Conservation (phyloP, 2,888 invertebrate genomes). For the Nomada fucata region DNA sequence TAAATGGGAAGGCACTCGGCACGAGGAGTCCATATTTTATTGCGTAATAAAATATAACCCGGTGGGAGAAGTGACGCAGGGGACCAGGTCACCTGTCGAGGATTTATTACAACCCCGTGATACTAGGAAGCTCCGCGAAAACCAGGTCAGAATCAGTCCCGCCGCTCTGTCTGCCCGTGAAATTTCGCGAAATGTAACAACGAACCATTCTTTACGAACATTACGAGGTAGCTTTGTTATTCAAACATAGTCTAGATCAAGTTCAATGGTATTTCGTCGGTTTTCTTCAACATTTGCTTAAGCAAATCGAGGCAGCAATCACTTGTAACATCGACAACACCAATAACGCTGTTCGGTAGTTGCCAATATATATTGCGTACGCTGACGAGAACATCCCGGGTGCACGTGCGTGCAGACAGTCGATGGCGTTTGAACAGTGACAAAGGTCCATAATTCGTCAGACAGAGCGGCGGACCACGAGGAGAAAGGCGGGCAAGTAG, state of each 20-base stretch:
- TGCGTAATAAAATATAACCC: conserved; percentile 47
- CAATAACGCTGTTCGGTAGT: no score
- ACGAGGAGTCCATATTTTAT: conserved; percentile 47
- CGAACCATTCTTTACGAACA: background rate
- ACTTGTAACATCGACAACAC: no score
- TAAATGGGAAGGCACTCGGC: conserved; percentile 40
- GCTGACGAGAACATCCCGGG: background rate
- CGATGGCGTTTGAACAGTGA: conserved; percentile 60
- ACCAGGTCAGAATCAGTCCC: conserved; percentile 6
- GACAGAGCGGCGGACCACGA: conserved; percentile 30
- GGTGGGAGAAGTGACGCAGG: background rate
- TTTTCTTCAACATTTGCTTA: no score
- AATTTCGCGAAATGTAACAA: background rate
- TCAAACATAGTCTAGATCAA: no score
- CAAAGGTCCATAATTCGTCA: conserved; percentile 72
- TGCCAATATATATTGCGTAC: no score
- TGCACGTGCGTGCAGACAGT: background rate
- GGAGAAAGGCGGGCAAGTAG: conserved; percentile 62
- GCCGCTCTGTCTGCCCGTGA: background rate
- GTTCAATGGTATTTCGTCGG: no score
- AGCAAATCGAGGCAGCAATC: no score
- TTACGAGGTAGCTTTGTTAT: background rate
- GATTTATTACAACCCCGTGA: conserved; percentile 35
- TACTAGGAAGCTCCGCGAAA: conserved; percentile 1
- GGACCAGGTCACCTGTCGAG: conserved; percentile 19